Evolutionary conservation across 2,113 vertebrate genomes (phyloP).

Genomic region (Meleagris gallopavo): DNA sequence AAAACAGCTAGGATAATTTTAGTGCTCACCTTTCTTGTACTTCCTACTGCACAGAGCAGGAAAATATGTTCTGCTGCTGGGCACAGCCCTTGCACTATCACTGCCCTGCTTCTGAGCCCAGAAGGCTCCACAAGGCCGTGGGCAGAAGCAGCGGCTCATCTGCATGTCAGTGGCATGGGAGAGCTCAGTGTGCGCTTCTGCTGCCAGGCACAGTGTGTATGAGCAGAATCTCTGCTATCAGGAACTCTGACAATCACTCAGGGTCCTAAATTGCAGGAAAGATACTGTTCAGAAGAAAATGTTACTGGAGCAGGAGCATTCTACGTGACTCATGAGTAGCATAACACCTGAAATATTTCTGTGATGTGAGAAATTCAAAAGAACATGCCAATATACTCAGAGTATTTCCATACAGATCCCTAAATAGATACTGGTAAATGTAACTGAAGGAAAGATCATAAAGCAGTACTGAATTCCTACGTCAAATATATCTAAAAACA

Average conservation of each 20-base stretch:
- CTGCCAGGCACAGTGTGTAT: not conserved
- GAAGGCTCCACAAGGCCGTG: not conserved
- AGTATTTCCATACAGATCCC: constrained; percentile 29
- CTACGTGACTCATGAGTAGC: constrained; percentile 23
- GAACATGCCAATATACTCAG: constrained; percentile 2
- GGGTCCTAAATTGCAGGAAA: not conserved
- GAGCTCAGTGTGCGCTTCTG: not conserved
- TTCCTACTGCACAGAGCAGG: not conserved
- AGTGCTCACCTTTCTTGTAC: not conserved
- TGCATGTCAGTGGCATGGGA: not conserved
- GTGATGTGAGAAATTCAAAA: constrained; percentile 17
- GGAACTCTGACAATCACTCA: not conserved
- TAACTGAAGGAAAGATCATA: not conserved
- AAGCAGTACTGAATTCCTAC: constrained; percentile 24
- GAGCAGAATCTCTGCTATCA: not conserved
- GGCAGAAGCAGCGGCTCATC: not conserved
- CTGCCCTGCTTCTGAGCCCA: not conserved
- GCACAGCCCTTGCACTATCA: not conserved
- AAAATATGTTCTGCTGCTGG: not conserved
- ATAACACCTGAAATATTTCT: constrained; percentile 13
- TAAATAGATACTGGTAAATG: constrained; percentile 40
- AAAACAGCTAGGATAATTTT: not conserved
- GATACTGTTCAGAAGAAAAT: not conserved
- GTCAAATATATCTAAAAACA: not conserved
- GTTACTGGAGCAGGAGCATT: not conserved